Conservation (phyloP, 2,113 vertebrate genomes). For the Bos indicus region DNA sequence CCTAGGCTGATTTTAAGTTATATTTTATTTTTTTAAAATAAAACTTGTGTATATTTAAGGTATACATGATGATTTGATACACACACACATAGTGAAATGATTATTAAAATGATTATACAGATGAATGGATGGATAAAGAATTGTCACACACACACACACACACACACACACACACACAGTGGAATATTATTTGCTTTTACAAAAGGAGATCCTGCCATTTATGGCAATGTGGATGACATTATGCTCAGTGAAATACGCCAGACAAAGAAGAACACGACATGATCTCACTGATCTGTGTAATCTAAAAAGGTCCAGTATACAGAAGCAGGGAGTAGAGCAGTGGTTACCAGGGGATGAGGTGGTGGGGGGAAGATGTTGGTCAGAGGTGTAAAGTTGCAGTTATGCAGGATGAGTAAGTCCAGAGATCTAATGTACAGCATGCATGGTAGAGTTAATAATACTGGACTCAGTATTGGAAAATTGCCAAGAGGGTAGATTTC, state of each 20-base stretch:
- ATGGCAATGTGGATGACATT: neutral
- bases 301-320: neutral
- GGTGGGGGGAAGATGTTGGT: neutral
- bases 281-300: neutral
- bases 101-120: neutral
- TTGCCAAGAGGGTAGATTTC: neutral
- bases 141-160: neutral
- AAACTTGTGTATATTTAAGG: neutral
- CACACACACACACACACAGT: no score
- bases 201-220: neutral
- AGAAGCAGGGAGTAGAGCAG: neutral
- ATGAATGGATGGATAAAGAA: neutral
- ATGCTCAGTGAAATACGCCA: neutral
- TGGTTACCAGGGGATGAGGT: neutral
- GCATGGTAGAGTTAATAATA: neutral
- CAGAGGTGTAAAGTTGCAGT: neutral
- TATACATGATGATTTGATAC: neutral
- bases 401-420: neutral
- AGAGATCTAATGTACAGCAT: neutral
- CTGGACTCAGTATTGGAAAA: neutral
- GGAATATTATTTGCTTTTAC: neutral
- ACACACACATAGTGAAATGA: neutral
- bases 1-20: neutral
- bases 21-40: neutral
- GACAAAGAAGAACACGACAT: neutral